Conservation (phyloP, 1,140 invertebrate species). For the Drosophila lini region DNA sequence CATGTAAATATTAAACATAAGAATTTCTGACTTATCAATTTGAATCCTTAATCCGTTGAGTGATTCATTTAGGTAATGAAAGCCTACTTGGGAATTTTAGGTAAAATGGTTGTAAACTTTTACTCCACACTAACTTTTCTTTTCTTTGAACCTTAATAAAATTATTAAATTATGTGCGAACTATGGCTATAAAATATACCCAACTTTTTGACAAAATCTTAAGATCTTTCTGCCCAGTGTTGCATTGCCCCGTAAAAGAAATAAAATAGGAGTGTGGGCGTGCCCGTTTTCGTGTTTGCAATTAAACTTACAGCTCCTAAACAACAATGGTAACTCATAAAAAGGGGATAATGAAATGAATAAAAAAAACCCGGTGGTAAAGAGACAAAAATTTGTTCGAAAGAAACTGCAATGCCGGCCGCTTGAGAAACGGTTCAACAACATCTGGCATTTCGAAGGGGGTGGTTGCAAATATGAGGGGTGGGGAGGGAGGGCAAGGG, state of each 20-base stretch:
- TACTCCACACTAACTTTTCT: too few relatives aligned
- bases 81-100: not conserved
- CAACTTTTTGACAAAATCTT: not conserved
- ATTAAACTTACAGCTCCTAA: conserved; percentile 78
- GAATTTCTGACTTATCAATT: too few relatives aligned
- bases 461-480: conserved; percentile 20
- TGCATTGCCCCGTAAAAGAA: not conserved
- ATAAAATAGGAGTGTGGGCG: conserved; percentile 11
- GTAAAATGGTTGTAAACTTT: too few relatives aligned
- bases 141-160: not conserved
- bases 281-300: conserved; percentile 60
- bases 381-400: conserved; percentile 54
- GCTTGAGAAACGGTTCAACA: conserved; percentile 67
- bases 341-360: conserved; percentile 48
- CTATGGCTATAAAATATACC: not conserved
- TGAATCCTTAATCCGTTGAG: too few relatives aligned
- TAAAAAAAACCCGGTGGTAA: conserved; percentile 7
- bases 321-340: conserved; percentile 68
- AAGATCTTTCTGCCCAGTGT: conserved; percentile 31
- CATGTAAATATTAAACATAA: too few relatives aligned
- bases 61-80: not conserved
- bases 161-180: not conserved
- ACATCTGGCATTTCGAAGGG: conserved; percentile 57
- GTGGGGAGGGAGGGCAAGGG: not conserved
- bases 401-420: conserved; percentile 68